These are phyloP conservation scores for Ammodytes dubius DNA, from an alignment of 2,113 vertebrate genomes.

Conservation along the genomic window DNA sequence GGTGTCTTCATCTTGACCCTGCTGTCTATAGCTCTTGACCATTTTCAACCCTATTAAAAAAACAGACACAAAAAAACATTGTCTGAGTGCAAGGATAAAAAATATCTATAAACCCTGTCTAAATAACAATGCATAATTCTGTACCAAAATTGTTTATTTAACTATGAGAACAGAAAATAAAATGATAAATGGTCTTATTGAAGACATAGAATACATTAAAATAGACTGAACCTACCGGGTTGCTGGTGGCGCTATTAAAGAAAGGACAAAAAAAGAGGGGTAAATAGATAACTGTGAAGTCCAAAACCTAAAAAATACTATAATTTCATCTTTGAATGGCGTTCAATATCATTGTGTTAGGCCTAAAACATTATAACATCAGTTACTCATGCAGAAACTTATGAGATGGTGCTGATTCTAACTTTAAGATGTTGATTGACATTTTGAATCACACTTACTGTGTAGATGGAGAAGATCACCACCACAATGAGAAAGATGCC, in stretches of 20 bases:
- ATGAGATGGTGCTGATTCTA: neutral
- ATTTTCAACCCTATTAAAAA: neutral
- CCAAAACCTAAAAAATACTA: neutral
- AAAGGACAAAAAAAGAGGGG: neutral
- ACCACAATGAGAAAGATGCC: neutral
- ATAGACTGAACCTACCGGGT: neutral
- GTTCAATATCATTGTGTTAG: neutral
- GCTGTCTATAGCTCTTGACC: neutral
- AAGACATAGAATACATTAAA: slow-evolving; percentile 1
- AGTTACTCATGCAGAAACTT: neutral
- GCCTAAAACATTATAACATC: neutral
- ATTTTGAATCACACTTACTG: neutral
- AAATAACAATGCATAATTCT: neutral
- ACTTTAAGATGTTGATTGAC: neutral
- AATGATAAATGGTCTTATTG: neutral
- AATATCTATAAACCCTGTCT: neutral
- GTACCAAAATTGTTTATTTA: neutral
- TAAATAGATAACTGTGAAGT: neutral
- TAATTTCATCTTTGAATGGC: neutral
- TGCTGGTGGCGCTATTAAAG: neutral
- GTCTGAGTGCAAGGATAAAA: neutral
- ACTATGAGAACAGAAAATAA: neutral
- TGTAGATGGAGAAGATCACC: neutral
- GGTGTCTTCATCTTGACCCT: neutral
- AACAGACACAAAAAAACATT: neutral